A percentile compares a stretch with the other conserved stretches of the same genome.
These are phyloP conservation scores for Peromyscus melanophrys DNA, from an alignment of 2,797 vertebrate species.

Conservation along the genomic window DNA sequence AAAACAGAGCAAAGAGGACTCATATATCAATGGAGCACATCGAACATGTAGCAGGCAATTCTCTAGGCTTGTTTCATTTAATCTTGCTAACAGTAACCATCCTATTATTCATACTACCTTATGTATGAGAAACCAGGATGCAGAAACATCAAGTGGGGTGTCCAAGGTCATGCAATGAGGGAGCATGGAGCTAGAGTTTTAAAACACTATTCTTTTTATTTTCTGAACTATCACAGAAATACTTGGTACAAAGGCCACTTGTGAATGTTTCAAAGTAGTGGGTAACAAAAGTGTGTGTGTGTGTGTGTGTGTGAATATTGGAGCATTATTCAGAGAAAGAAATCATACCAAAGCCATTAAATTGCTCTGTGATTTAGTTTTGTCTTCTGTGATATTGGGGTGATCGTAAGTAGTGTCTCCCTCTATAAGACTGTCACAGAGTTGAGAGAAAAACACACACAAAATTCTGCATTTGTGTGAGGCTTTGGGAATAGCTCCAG, in stretches of 20 bases:
- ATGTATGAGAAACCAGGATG: neutral
- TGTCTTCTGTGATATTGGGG: neutral
- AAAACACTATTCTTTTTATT: neutral
- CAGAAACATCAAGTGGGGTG: neutral
- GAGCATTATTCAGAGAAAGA: neutral
- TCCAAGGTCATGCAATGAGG: neutral
- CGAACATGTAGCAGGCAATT: neutral
- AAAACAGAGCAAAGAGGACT: neutral
- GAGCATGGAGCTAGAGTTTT: neutral
- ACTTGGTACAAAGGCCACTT: too few relatives aligned
- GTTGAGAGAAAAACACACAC: neutral
- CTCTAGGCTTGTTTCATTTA: neutral
- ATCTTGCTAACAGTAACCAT: neutral
- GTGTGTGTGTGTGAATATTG: neutral
- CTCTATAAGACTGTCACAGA: neutral
- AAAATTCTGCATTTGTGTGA: neutral
- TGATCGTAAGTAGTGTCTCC: neutral
- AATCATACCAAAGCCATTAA: neutral
- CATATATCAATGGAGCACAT: neutral
- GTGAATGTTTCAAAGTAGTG: neutral
- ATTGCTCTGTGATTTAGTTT: neutral
- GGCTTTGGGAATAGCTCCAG: neutral
- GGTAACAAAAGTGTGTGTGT: neutral
- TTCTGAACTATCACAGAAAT: neutral
- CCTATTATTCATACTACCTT: neutral